Evolutionary conservation across 2,888 invertebrate species (phyloP).

Genomic region (Mesorhabditis sp.): DNA sequence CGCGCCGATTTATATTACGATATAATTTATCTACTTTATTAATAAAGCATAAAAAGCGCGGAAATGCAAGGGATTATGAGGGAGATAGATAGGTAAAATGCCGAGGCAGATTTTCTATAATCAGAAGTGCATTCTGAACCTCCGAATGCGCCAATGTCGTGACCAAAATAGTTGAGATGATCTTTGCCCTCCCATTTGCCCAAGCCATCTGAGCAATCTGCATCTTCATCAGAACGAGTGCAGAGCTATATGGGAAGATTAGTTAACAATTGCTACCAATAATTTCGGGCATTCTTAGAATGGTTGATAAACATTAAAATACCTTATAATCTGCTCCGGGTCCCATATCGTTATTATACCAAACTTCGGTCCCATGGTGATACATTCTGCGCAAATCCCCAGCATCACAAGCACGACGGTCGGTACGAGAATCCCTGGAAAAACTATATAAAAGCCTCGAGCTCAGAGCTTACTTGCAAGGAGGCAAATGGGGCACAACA

Average conservation of each 20-base stretch:
- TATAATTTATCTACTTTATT: too few species aligned
- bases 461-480: slow-evolving; percentile 17
- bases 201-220: slow-evolving; percentile 15
- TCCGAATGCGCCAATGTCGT: background rate
- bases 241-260: slow-evolving; percentile 7
- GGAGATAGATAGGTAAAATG: too few species aligned
- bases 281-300: too few species aligned
- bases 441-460: background rate
- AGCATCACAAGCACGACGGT: slow-evolving; percentile 10
- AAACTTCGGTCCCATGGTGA: slow-evolving; percentile 25
- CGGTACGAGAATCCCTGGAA: background rate
- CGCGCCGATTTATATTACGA: too few species aligned
- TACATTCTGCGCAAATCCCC: slow-evolving; percentile 13
- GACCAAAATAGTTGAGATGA: slow-evolving; percentile 18
- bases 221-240: slow-evolving; percentile 16
- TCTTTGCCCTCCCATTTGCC: slow-evolving; percentile 13
- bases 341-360: slow-evolving; percentile 21
- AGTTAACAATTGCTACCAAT: background rate
- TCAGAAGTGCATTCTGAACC: background rate
- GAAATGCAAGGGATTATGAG: too few species aligned
- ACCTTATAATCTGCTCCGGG: slow-evolving; percentile 12
- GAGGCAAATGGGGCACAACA: slow-evolving; percentile 30
- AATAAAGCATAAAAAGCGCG: too few species aligned
- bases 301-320: background rate
- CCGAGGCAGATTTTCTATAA: background rate